Evolutionary conservation across 2,113 vertebrate species (phyloP), one percentile per base, ranked within the genome.

Genomic region (Hemibagrus wyckioides): DNA sequence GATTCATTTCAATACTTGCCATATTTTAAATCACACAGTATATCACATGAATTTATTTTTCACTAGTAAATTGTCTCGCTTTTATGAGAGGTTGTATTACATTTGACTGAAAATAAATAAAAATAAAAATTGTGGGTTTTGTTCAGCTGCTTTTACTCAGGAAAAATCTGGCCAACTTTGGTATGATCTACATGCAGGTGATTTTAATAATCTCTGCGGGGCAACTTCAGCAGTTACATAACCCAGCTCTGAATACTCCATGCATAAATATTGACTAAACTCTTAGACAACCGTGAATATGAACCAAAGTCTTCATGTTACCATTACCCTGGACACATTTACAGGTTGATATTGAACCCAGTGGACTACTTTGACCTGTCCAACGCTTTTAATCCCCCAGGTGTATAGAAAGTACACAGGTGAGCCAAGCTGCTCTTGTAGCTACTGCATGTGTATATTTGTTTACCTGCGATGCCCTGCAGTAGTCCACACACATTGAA

Each of bases 401-500:
- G 10, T 77, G 41, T 50, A 8, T 13, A 50, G 13, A 52, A 77
- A 30, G 23, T 50, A n/a, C 2, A 5, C 25, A 77, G 28, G 13
- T 17, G 25, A 28, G 69, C 25, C 21, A 15, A 44, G 25, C 28
- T 7, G 14, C 23, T 50, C 73, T 25, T 28, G 13, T 50, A 76
- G 30, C 14, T 14, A 4, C 23, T 6, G 39, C 9, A 33, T 52
- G 77, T 77, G 83, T 52, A 61, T 83, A 67, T 75, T 36, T 86
- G 67, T 63, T 23, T 71, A 99, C 98, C 98, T 95, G 96, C 98
- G 82, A 99, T 97, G 54, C 96, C 98, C 94, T 99, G 98, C 88
- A 99, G 94, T 88, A 99, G 94, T 83, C 98, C 98, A 69, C 98
- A 99, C 88, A 99, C 97, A 90, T 99, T 99, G 95, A 99, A 99